Base-by-base conservation (phyloP, 2,888 invertebrate genomes). In the Trichacis sp. region DNA sequence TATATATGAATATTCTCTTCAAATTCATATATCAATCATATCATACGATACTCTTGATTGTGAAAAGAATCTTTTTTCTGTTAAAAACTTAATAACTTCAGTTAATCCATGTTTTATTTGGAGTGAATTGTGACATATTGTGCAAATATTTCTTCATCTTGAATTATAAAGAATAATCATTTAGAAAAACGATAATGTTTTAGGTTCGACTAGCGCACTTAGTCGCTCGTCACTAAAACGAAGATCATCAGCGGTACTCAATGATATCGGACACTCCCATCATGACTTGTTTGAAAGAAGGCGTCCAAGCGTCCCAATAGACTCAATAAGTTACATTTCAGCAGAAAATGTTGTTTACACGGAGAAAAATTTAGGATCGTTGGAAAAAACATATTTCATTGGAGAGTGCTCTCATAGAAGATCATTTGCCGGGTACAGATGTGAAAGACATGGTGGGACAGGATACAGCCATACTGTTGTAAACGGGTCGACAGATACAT, bases 251-350 rank as follows among this genome's bases (percentile, higher is more conserved):
- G 83, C 78, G 29, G 83, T 80, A 67, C 78, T 75, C 69, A 78
- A 80, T 65, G 80, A 78, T 5, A 69, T 79, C 64, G 71, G 78
- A n/a, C 79, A 80, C 55, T 80, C 84, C 53, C 77, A 83, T 60
- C 78, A 80, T 72, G 83, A 84, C 61, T 73, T 82, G 15, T 77
- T 81, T 50, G 82, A 84, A 54, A 85, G 12, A 82, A 80, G 62
- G 68, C 42, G 76, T 11, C 55, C 69, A 33, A 69, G 69, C 15
- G 66, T 66, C 49, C 70, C 64, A 47, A 68, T 61, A 72, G 81
- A 83, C 56, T 76, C 81, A 2, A 81, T 84, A 57, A 82, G 82
- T 60, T 82, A 83, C 69, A 81, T 82, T 46, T 82, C 82, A 19
- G 78, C 80, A 56, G 82, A 83, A 56, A 81, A 81, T 70, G 77